Evolutionary conservation across 2,888 invertebrate species (phyloP).

Genomic region (Sylvicola cinctus): DNA sequence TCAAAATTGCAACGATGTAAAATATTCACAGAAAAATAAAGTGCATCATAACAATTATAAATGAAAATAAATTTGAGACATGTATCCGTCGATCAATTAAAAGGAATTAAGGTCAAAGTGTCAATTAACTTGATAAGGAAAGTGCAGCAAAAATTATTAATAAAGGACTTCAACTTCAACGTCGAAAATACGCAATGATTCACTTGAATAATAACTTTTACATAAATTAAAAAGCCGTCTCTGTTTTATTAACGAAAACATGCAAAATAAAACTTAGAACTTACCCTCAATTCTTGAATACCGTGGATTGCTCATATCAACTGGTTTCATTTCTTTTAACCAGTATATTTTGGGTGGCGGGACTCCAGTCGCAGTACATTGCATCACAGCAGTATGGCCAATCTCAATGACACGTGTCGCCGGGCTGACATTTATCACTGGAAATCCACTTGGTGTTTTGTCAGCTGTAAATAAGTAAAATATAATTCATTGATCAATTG

Average conservation of each 20-base stretch:
- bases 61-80: background rate
- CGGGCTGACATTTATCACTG: constrained; percentile 69
- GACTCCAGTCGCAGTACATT: constrained; percentile 72
- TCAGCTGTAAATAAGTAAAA: constrained; percentile 32
- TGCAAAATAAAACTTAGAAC: constrained; percentile 6
- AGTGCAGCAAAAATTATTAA: too few species aligned
- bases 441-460: constrained; percentile 82
- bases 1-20: too few species aligned
- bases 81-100: background rate
- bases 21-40: too few species aligned
- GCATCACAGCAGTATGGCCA: constrained; percentile 74
- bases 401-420: constrained; percentile 90
- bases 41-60: too few species aligned
- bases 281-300: constrained; percentile 67
- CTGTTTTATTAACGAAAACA: background rate
- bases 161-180: too few species aligned
- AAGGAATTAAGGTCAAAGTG: too few species aligned
- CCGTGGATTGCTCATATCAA: constrained; percentile 66
- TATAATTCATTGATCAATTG: constrained; percentile 5
- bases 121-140: too few species aligned
- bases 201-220: too few species aligned
- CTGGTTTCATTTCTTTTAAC: constrained; percentile 83
- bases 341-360: constrained; percentile 71
- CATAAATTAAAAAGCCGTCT: too few species aligned
- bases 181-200: too few species aligned